phyloP scores from a whole-genome alignment of 1,140 invertebrate species.

The Aphaenogaster rudis region DNA sequence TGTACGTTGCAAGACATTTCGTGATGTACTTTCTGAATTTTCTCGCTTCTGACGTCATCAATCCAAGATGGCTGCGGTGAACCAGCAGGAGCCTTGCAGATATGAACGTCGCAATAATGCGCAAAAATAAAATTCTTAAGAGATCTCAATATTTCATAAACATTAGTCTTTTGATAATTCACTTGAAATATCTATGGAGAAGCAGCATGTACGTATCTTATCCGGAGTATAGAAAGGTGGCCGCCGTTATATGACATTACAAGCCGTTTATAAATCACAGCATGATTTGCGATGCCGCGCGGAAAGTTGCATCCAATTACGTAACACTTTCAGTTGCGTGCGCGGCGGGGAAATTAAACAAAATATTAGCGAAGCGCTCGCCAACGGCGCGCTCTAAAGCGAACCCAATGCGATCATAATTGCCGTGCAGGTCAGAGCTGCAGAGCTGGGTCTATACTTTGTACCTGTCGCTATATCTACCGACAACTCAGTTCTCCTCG shows the following conservation, averaged over 20 bases:
- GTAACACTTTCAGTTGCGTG: constrained; percentile 36
- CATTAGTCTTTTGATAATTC: constrained; percentile 1
- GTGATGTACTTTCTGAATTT: too few relatives aligned
- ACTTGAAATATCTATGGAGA: neutral
- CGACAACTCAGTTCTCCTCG: constrained; percentile 57
- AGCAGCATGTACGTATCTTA: neutral
- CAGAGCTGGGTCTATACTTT: constrained; percentile 25
- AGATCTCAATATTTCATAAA: neutral
- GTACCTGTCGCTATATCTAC: constrained; percentile 59
- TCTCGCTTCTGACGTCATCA: too few relatives aligned
- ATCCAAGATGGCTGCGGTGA: too few relatives aligned
- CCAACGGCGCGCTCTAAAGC: constrained; percentile 47
- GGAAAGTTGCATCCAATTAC: constrained; percentile 46
- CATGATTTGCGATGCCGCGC: constrained; percentile 24
- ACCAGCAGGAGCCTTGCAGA: neutral
- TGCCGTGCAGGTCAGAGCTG: constrained; percentile 54
- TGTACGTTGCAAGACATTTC: too few relatives aligned
- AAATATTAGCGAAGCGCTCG: constrained; percentile 42
- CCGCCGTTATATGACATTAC: constrained; percentile 10
- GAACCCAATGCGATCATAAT: constrained; percentile 68
- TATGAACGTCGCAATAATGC: neutral
- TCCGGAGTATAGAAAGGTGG: constrained; percentile 25
- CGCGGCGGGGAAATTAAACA: constrained; percentile 43
- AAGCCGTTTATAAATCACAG: constrained; percentile 47
- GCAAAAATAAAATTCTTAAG: neutral